Base-by-base conservation (phyloP, 2,113 vertebrate genomes). In the Tringa solitaria region DNA sequence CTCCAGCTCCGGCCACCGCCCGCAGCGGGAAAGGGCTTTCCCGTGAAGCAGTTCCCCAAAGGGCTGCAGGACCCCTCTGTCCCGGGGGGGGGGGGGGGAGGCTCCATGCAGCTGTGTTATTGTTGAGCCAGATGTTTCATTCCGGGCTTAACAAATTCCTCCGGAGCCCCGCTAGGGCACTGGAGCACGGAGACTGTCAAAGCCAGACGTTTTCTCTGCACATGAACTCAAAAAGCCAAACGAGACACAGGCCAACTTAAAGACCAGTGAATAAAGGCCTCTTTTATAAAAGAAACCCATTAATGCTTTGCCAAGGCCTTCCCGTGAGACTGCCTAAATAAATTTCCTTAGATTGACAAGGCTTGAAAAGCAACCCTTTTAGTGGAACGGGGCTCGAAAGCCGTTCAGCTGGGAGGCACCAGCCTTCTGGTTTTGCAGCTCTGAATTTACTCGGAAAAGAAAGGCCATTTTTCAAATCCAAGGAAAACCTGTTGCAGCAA, bases 291-390 rank as follows among this genome's bases (percentile, higher is more conserved):
- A 70, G 12, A 68, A 84, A 35, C 45, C 74, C 91, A 59, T 72
- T 91, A 35, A 87, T 79, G 30, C 64, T 50, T 35, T 86, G 92
- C 91, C 95, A 95, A 33, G 64, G 5, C 39, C 87, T 76, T 92
- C 96, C 87, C 96, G n/a, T 9, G 95, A 50, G 93, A 22, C 67
- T 37, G 86, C 39, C 84, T 50, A 23, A 84, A 86, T 65, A 92
- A 84, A 93, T 90, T 77, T 54, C 83, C 84, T 69, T 4, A 14
- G 82, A 51, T 9, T 86, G 90, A 45, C 84, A 73, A 22, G 10
- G 26, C 82, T 57, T 46, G 77, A 76, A 95, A 95, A 78, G 61
- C 67, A 63, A 35, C 61, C 32, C 78, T 78, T 73, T 2, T 9
- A 46, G 82, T 6, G 35, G 57, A 72, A 37, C 15, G 5, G 57